Evolutionary conservation across 1,140 invertebrate genomes (phyloP).

Genomic region (Platyura marginata): DNA sequence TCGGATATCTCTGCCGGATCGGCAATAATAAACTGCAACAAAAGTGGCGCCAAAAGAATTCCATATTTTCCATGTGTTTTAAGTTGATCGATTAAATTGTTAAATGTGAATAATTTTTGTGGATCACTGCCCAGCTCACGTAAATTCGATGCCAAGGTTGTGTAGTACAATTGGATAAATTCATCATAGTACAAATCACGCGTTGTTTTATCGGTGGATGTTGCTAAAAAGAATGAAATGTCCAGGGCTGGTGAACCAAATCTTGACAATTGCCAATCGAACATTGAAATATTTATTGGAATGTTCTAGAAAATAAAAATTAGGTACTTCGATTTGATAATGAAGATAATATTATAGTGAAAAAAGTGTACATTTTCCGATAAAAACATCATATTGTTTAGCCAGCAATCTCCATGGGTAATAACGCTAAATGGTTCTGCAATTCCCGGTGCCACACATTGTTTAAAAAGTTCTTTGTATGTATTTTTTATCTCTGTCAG

Average conservation of each 20-base stretch:
- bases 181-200: constrained; percentile 26
- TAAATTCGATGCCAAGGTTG: constrained; percentile 22
- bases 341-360: neutral
- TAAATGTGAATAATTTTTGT: constrained; percentile 26
- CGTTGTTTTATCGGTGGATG: constrained; percentile 28
- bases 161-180: constrained; percentile 33
- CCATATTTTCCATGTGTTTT: constrained; percentile 19
- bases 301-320: constrained; percentile 1
- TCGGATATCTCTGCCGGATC: constrained; percentile 14
- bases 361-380: neutral
- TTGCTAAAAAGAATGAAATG: constrained; percentile 34
- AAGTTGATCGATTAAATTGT: constrained; percentile 22
- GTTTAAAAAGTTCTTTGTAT: neutral
- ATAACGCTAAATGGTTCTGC: neutral
- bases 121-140: constrained; percentile 19
- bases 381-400: neutral
- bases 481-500: neutral
- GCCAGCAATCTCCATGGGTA: neutral
- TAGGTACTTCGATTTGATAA: no score
- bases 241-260: constrained; percentile 36
- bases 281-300: constrained; percentile 22
- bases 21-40: constrained; percentile 18
- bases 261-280: constrained; percentile 36
- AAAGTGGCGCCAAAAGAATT: constrained; percentile 18
- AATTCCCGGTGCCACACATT: neutral